Evolutionary conservation across 2,797 vertebrate species (phyloP).

Genomic region (Okamejei kenojei): DNA sequence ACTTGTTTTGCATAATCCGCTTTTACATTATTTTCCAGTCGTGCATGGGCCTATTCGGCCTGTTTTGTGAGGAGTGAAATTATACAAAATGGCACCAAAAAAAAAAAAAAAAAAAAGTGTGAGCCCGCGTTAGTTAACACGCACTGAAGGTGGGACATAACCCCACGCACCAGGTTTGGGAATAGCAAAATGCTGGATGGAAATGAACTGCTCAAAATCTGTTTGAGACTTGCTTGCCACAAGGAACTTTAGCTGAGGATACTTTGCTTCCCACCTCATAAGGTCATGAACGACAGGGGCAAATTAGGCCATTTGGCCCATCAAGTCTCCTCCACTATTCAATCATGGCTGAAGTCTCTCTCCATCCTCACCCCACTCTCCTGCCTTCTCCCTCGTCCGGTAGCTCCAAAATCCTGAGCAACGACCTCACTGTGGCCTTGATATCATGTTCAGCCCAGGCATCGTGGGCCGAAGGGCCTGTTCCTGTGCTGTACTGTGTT

Average conservation of each 20-base stretch:
- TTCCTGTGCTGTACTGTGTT: too few species aligned
- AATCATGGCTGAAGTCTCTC: too few species aligned
- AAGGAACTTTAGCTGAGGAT: not conserved
- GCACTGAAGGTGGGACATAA: not conserved
- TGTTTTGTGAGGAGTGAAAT: slow-evolving; percentile 10
- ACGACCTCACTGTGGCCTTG: too few species aligned
- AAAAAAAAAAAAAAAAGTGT: not conserved
- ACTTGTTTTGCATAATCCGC: not conserved
- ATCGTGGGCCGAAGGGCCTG: too few species aligned
- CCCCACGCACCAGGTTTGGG: not conserved
- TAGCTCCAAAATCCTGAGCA: too few species aligned
- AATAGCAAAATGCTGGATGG: not conserved
- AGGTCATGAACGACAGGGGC: not conserved
- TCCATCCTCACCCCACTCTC: too few species aligned
- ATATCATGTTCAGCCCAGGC: too few species aligned
- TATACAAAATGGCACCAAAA: not conserved
- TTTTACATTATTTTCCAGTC: not conserved
- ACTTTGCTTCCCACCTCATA: not conserved
- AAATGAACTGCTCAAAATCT: not conserved
- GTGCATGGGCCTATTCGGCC: not conserved
- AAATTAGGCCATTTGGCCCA: too few species aligned
- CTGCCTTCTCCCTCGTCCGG: too few species aligned
- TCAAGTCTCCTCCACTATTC: too few species aligned
- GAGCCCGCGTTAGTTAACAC: not conserved
- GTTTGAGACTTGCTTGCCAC: not conserved